Evolutionary conservation across 1,140 invertebrate genomes (phyloP), one percentile per base, ranked within the genome.

Genomic region (Drosophila biarmipes): DNA sequence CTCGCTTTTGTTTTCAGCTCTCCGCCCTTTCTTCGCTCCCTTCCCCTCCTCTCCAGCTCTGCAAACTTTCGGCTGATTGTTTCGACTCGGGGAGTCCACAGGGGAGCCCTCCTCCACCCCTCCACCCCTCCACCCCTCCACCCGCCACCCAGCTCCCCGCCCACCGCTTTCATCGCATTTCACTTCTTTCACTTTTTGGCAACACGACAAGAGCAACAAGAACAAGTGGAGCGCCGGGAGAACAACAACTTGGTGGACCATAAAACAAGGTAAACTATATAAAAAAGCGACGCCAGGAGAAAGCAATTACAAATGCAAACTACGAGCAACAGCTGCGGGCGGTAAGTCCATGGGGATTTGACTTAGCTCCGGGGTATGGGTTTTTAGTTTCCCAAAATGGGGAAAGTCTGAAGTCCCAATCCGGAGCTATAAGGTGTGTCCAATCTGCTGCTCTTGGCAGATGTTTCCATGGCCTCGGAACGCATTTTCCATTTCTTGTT

Each of bases 241-340:
- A 55, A 49, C 57, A 73, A 45, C 81, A 85, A 84, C 76, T 85
- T 85, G 76, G 54, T 76, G 61, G 72, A 69, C 62, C 62, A 80
- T 85, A 84, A 84, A 85, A 76, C 63, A 76, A 86, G 73, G 57
- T 48, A 80, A 84, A 85, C 76, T 68, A 84, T 76, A 84, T 31
- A 77, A 80, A 67, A 69, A 77, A 49, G 53, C 27, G 66, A 58
- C 34, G 38, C 48, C 56, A 55, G 64, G 68, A 57, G 76, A 86
- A 86, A 86, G 78, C 82, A 87, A 86, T 86, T 86, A 87, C 82
- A 86, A 85, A 85, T 86, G 77, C 78, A 80, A 86, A 89, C 78
- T 86, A 78, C 64, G 53, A 67, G 79, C 82, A 82, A 78, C 82
- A 86, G 64, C 82, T 82, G 82, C 51, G 68, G 34, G 56, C 43